Conservation (phyloP, 2,797 vertebrate species). For the Sebastiscus tertius region DNA sequence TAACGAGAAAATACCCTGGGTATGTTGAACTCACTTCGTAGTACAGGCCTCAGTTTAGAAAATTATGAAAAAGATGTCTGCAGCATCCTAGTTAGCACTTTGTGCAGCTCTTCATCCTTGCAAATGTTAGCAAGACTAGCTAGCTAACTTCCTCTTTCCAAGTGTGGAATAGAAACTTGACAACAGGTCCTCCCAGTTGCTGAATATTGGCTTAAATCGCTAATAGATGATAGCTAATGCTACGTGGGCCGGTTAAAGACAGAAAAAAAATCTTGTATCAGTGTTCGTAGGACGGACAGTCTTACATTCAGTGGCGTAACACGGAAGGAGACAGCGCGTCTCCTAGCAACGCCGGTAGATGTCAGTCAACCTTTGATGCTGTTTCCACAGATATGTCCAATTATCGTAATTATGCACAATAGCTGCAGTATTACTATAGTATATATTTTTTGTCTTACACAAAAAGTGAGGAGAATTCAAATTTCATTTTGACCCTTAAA, state of each 20-base stretch:
- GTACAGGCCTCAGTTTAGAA: background rate
- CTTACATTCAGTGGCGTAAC: background rate
- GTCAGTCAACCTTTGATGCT: background rate
- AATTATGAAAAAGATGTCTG: background rate
- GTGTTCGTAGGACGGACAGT: background rate
- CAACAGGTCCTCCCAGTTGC: background rate
- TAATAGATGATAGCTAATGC: background rate
- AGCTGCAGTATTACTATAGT: background rate
- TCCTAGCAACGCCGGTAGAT: background rate
- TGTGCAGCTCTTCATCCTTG: background rate
- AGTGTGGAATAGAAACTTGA: background rate
- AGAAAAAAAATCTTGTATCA: background rate
- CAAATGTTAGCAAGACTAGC: background rate
- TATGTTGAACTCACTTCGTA: fast-evolving
- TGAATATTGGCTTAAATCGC: background rate
- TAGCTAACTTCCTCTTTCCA: background rate
- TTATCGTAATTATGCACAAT: background rate
- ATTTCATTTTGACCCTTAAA: background rate
- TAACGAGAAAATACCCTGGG: background rate
- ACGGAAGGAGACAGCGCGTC: background rate
- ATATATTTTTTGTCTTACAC: background rate
- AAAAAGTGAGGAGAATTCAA: background rate
- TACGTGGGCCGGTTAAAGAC: background rate
- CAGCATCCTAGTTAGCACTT: background rate
- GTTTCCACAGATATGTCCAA: background rate